A percentile compares a stretch with the other conserved stretches of the same genome.
phyloP scores from a whole-genome alignment of 1,140 invertebrate species.

The Camponotus pennsylvanicus region DNA sequence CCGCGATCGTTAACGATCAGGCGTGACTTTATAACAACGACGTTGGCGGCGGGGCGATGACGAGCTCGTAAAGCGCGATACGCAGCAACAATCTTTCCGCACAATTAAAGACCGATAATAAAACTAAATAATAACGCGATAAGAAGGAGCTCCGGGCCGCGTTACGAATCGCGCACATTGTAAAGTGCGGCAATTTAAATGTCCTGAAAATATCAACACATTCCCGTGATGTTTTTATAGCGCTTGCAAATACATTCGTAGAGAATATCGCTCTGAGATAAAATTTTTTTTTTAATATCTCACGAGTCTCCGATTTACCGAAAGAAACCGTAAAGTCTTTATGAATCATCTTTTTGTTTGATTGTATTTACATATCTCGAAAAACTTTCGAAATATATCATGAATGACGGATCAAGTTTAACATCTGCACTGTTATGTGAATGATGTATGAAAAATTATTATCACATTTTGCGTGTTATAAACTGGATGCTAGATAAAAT shows the following conservation, averaged over 20 bases:
- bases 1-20: conserved; percentile 52
- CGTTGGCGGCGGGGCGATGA: not conserved
- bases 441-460: not conserved
- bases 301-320: not conserved
- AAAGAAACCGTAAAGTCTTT: not conserved
- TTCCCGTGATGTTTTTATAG: conserved; percentile 10
- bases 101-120: conserved; percentile 60
- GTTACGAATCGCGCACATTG: not conserved
- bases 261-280: not conserved
- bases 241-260: not conserved
- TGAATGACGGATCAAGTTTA: not conserved
- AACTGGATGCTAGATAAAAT: no score
- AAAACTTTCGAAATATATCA: not conserved
- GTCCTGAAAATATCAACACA: conserved; percentile 32
- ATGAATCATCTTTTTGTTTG: not conserved
- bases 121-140: conserved; percentile 54
- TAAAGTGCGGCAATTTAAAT: conserved; percentile 17
- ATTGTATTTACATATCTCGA: not conserved
- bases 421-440: not conserved
- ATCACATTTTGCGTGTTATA: not conserved
- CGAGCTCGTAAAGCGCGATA: conserved; percentile 47
- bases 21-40: conserved; percentile 49
- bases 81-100: conserved; percentile 37
- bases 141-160: not conserved
- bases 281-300: not conserved